Evolutionary conservation across 2,797 vertebrate genomes (phyloP).

Genomic region (Microctenopoma stevenorrisi): DNA sequence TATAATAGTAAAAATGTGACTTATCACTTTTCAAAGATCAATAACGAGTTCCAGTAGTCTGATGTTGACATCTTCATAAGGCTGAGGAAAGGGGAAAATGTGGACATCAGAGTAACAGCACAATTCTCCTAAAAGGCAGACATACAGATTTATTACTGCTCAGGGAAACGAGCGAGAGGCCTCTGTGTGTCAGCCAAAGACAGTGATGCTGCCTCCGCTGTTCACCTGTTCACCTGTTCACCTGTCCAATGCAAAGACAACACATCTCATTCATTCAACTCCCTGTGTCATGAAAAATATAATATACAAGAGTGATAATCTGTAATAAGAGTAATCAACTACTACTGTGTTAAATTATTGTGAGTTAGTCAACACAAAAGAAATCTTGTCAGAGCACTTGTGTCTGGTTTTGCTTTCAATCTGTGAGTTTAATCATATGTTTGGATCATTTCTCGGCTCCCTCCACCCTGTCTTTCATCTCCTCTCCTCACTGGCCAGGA

Average conservation of each 20-base stretch:
- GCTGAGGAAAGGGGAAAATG: constrained; percentile 50
- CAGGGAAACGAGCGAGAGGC: constrained; percentile 35
- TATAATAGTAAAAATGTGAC: constrained; percentile 4
- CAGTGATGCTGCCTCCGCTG: constrained; percentile 22
- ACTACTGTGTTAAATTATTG: constrained; percentile 22
- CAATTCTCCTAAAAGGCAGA: constrained; percentile 70
- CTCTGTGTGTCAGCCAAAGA: constrained; percentile 14
- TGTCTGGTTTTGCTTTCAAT: constrained; percentile 74
- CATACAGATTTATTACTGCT: constrained; percentile 69
- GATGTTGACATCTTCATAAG: constrained; percentile 68
- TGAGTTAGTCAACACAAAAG: constrained; percentile 23
- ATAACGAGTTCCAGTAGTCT: constrained; percentile 47
- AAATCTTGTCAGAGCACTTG: constrained; percentile 25
- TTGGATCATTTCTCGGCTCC: constrained; percentile 61
- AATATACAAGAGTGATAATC: constrained; percentile 5
- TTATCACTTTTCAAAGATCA: constrained; percentile 63
- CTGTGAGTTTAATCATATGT: constrained; percentile 50
- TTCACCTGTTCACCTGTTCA: constrained; percentile 36
- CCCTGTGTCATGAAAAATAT: constrained; percentile 16
- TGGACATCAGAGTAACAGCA: constrained; percentile 57
- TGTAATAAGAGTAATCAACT: too few relatives aligned
- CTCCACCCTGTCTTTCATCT: constrained; percentile 64
- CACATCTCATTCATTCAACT: constrained; percentile 23
- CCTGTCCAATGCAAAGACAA: constrained; percentile 31
- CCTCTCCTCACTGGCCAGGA: constrained; percentile 57